Percentiles rank a stretch among this genome's conserved stretches.
Conservation (phyloP, 2,797 vertebrate species). For the Poecile montanus region DNA sequence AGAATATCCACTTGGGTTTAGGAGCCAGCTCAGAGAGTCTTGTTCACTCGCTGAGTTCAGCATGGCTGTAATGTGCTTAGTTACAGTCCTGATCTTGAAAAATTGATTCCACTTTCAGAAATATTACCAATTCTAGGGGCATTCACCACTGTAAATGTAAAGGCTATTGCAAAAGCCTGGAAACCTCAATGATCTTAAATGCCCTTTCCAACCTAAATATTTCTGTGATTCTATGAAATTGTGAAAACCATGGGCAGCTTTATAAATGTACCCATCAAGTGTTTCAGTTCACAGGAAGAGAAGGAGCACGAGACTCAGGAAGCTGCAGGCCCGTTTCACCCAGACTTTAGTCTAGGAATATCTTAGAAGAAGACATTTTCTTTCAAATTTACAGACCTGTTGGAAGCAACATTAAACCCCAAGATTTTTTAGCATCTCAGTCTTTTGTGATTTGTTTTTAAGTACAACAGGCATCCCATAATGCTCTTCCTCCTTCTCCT, state of each 20-base stretch:
- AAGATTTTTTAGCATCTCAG: background rate
- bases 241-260: background rate
- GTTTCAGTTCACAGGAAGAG: background rate
- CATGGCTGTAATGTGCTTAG: slow-evolving; percentile 48
- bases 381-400: background rate
- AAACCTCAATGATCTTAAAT: background rate
- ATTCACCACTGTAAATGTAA: slow-evolving; percentile 17
- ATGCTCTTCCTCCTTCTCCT: background rate
- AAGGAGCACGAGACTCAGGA: background rate
- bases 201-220: background rate
- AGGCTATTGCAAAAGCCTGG: background rate
- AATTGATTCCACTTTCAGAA: slow-evolving; percentile 52
- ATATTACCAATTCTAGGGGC: slow-evolving; percentile 26
- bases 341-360: background rate
- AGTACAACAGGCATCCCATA: background rate
- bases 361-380: background rate
- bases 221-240: background rate
- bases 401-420: background rate
- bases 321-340: background rate
- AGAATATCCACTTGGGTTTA: slow-evolving; percentile 48
- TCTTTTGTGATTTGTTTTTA: background rate
- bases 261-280: background rate
- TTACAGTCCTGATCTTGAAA: slow-evolving; percentile 53
- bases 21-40: slow-evolving; percentile 18
- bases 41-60: slow-evolving; percentile 50